Conservation (phyloP, 23 tunicate species). For the Aplidium turbinatum region DNA sequence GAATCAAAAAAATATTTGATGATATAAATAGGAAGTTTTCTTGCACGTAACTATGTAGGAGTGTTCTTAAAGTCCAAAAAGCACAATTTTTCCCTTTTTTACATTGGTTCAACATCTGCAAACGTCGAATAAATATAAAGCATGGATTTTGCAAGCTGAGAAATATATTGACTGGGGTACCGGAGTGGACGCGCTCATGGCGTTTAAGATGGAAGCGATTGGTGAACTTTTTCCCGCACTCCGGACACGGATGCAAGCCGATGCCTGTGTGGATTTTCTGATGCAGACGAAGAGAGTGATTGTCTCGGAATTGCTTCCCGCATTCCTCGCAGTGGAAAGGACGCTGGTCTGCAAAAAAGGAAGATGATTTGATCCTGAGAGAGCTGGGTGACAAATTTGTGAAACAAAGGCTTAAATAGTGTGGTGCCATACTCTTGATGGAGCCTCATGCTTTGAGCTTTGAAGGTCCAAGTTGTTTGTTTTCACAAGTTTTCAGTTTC, state of each 20-base stretch:
- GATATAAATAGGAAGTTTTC: too few species aligned
- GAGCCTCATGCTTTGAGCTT: too few species aligned
- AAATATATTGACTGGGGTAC: too few species aligned
- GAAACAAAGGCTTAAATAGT: neutral
- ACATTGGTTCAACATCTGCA: too few species aligned
- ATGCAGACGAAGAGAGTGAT: constrained; percentile 63
- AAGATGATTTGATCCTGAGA: neutral
- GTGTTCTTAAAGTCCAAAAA: too few species aligned
- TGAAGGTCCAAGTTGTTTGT: too few species aligned
- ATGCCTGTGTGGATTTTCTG: constrained; percentile 89
- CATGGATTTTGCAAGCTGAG: too few species aligned
- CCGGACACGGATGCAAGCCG: constrained; percentile 66
- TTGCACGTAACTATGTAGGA: too few species aligned
- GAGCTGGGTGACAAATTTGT: neutral
- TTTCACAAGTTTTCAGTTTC: too few species aligned
- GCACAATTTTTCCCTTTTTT: too few species aligned
- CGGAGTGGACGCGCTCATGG: constrained; percentile 60
- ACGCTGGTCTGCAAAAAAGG: constrained; percentile 36
- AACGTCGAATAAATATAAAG: too few species aligned
- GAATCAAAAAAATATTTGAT: too few species aligned
- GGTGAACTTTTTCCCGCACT: constrained; percentile 70
- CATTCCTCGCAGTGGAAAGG: constrained; percentile 80
- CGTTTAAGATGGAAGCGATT: constrained; percentile 68
- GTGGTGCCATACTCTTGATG: neutral
- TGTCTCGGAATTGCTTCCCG: constrained; percentile 75